These are phyloP conservation scores for Pelodytes ibericus DNA, from an alignment of 2,797 vertebrate species.

Conservation along the genomic window DNA sequence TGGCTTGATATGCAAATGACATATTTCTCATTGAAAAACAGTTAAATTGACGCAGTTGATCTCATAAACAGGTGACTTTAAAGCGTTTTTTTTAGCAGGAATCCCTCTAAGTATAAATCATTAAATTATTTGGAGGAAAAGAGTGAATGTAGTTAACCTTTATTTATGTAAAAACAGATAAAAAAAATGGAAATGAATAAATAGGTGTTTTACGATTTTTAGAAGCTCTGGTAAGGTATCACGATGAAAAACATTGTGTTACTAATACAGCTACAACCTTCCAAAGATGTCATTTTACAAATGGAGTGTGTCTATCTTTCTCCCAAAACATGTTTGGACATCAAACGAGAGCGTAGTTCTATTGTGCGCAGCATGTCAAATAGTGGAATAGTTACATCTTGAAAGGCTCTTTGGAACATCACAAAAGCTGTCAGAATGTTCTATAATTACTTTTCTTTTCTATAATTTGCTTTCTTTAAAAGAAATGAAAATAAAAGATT, in stretches of 20 bases:
- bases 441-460: constrained; percentile 24
- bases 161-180: constrained; percentile 10
- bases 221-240: too few relatives aligned
- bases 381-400: constrained; percentile 13
- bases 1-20: too few relatives aligned
- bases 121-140: too few relatives aligned
- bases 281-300: constrained; percentile 14
- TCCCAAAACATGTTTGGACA: constrained; percentile 31
- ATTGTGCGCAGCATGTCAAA: constrained; percentile 34
- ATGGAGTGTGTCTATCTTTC: background rate
- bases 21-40: too few relatives aligned
- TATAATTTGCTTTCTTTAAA: constrained; percentile 1
- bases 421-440: constrained; percentile 24
- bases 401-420: constrained; percentile 24
- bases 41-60: too few relatives aligned
- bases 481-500: constrained; percentile 11
- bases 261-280: background rate
- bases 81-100: too few relatives aligned
- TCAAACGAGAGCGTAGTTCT: constrained; percentile 19
- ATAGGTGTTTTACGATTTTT: too few relatives aligned
- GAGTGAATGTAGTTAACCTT: too few relatives aligned
- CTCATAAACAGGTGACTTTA: too few relatives aligned
- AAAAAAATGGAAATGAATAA: constrained; percentile 1
- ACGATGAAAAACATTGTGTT: background rate
- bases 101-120: too few relatives aligned